A percentile compares a stretch with the other conserved stretches of the same genome.
Evolutionary conservation across 2,888 invertebrate genomes (phyloP).

Genomic region (Clepsis dumicolana): DNA sequence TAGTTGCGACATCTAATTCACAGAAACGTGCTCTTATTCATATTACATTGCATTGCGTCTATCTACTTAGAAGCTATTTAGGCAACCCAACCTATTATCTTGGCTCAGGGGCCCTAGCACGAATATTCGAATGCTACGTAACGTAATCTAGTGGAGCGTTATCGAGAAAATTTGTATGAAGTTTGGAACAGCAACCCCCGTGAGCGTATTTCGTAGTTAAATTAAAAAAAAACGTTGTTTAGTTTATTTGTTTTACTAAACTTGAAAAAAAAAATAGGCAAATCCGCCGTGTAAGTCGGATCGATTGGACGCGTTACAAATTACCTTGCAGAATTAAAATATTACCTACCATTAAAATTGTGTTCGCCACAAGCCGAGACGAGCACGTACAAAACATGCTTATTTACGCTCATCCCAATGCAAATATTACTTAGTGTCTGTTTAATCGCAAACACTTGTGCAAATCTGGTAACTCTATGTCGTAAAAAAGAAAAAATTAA

Average conservation of each 20-base stretch:
- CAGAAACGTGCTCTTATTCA: constrained; percentile 26
- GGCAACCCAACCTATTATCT: background rate
- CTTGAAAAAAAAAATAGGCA: background rate
- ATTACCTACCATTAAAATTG: constrained; percentile 5
- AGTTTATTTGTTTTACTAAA: background rate
- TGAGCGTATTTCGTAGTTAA: too few species aligned
- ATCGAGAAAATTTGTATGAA: too few species aligned
- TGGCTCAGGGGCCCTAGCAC: too few species aligned
- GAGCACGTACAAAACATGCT: constrained; percentile 32
- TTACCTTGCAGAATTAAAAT: background rate
- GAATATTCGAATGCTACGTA: too few species aligned
- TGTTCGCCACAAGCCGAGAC: constrained; percentile 22
- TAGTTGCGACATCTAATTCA: constrained; percentile 20
- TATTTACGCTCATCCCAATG: constrained; percentile 22
- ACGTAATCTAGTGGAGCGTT: too few species aligned
- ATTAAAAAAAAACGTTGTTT: background rate
- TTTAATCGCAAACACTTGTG: constrained; percentile 34
- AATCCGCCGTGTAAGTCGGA: background rate
- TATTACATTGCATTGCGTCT: constrained; percentile 25
- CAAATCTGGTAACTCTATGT: constrained; percentile 24
- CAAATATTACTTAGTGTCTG: constrained; percentile 24
- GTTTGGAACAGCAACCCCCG: too few species aligned
- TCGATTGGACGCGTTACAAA: background rate
- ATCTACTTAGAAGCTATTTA: constrained; percentile 8
- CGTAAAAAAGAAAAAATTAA: constrained; percentile 7